These are phyloP conservation scores for Podarcis muralis DNA, from an alignment of 2,113 vertebrate species.

Conservation along the genomic window DNA sequence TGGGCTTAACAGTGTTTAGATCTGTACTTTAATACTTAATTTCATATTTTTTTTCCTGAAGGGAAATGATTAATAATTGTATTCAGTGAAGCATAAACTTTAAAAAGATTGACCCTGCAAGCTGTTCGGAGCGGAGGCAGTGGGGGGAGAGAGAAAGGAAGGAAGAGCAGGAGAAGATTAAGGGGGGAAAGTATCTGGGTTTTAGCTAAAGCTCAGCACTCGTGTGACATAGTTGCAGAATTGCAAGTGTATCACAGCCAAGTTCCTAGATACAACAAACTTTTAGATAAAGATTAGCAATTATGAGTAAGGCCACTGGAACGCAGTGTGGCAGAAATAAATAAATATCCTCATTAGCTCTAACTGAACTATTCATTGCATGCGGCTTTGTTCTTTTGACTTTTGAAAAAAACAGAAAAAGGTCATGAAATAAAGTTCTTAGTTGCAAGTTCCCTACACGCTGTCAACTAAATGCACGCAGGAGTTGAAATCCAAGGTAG, in stretches of 20 bases:
- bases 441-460: neutral
- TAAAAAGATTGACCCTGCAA: constrained; percentile 75
- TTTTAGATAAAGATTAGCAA: constrained; percentile 56
- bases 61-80: constrained; percentile 81
- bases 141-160: neutral
- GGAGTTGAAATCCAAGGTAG: neutral
- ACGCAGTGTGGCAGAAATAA: neutral
- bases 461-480: neutral
- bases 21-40: constrained; percentile 81
- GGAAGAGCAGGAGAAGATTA: constrained; percentile 44
- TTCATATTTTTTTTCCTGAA: constrained; percentile 78
- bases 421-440: neutral
- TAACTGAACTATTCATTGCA: neutral
- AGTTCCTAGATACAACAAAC: constrained; percentile 72
- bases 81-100: constrained; percentile 72
- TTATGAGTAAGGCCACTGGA: constrained; percentile 43
- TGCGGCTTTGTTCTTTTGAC: neutral
- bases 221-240: constrained; percentile 61
- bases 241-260: constrained; percentile 56
- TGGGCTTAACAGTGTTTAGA: constrained; percentile 74
- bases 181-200: constrained; percentile 52
- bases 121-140: constrained; percentile 51
- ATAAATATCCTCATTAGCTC: neutral
- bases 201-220: constrained; percentile 61
- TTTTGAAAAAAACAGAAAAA: neutral